Evolutionary conservation across 2,888 invertebrate species (phyloP).

Genomic region (Coenonympha arcania): DNA sequence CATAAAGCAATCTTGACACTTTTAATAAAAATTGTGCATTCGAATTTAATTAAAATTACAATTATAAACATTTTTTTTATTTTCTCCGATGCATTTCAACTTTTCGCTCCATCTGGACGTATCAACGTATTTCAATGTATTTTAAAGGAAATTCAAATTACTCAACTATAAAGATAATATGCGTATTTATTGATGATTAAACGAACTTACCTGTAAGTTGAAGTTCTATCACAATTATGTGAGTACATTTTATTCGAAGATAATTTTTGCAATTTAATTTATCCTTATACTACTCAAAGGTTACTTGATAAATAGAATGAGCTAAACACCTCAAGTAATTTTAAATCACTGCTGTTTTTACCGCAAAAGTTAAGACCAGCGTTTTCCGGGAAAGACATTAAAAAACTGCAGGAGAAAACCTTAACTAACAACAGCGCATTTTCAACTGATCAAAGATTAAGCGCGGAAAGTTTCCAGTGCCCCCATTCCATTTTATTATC

Average conservation of each 20-base stretch:
- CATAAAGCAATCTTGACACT: too few relatives aligned
- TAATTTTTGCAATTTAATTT: background rate
- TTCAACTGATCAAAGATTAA: slow-evolving; percentile 55
- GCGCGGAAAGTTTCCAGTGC: slow-evolving; percentile 43
- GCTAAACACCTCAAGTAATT: too few relatives aligned
- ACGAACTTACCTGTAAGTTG: too few relatives aligned
- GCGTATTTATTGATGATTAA: too few relatives aligned
- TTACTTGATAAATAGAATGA: too few relatives aligned
- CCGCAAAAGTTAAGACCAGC: background rate
- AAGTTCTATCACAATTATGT: too few relatives aligned
- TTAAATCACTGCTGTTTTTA: background rate
- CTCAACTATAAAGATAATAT: too few relatives aligned
- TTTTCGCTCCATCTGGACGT: background rate
- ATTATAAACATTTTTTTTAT: background rate
- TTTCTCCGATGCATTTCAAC: background rate
- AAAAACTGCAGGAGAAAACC: background rate
- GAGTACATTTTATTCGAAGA: background rate
- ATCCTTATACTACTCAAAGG: too few relatives aligned
- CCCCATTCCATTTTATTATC: slow-evolving; percentile 51
- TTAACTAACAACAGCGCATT: slow-evolving; percentile 31
- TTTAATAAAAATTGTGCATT: background rate
- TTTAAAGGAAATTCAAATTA: too few relatives aligned
- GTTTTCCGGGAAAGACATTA: slow-evolving; percentile 5
- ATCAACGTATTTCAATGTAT: background rate
- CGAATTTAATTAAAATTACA: background rate